Conservation (phyloP, 2,113 vertebrate species). For the Propithecus coquereli region DNA sequence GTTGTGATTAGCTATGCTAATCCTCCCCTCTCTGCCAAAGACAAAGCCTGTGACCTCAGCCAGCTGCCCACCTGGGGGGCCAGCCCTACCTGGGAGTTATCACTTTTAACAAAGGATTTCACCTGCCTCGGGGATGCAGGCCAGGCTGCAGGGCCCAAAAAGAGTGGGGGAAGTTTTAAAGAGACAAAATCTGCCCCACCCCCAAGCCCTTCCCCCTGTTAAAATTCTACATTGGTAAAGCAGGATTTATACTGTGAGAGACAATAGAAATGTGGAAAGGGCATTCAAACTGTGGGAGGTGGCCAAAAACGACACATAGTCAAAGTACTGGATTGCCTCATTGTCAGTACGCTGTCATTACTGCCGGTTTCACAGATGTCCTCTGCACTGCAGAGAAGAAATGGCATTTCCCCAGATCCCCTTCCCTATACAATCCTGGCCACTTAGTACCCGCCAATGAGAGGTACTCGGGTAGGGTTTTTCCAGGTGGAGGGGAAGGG, state of each 20-base stretch:
- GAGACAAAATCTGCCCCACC: too few species aligned
- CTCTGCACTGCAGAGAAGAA: background rate
- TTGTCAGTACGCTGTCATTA: background rate
- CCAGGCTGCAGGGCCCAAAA: too few species aligned
- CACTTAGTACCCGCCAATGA: background rate
- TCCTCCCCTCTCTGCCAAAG: too few species aligned
- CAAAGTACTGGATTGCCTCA: background rate
- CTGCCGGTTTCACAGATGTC: background rate
- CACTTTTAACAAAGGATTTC: too few species aligned
- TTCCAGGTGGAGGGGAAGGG: background rate
- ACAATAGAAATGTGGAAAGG: background rate
- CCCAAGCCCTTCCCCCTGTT: too few species aligned
- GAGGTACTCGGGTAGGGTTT: rapidly evolving
- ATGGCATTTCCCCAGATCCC: background rate
- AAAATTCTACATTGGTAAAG: background rate
- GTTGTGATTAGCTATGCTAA: too few species aligned
- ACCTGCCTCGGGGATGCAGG: too few species aligned
- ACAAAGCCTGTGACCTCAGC: too few species aligned
- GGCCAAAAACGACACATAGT: background rate
- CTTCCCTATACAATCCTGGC: background rate
- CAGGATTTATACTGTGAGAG: background rate
- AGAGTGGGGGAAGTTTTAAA: too few species aligned
- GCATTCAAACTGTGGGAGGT: background rate
- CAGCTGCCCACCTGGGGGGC: too few species aligned
- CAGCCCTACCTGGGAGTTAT: too few species aligned